A percentile compares a stretch with the other conserved stretches of the same genome.
These are phyloP conservation scores for Charina bottae DNA, from an alignment of 2,113 vertebrate species.

Conservation along the genomic window DNA sequence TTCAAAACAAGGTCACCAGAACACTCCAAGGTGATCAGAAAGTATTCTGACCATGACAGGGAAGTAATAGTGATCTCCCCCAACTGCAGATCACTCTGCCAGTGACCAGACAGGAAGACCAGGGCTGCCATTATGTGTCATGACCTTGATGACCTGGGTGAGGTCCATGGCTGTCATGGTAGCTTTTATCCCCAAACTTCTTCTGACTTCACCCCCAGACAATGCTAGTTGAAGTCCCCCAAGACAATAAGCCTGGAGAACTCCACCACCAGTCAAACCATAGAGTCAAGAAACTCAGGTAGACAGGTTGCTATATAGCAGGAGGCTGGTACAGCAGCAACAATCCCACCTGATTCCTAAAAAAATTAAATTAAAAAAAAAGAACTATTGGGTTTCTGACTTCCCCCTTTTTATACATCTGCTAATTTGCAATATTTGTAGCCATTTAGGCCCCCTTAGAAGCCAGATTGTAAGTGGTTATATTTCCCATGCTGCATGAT, in stretches of 20 bases:
- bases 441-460: not conserved
- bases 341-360: not conserved
- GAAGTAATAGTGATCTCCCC: not conserved
- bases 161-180: not conserved
- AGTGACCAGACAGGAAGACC: not conserved
- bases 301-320: not conserved
- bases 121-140: not conserved
- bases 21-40: not conserved
- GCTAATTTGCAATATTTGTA: not conserved
- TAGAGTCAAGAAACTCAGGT: not conserved
- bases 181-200: not conserved
- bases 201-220: not conserved
- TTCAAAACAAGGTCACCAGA: not conserved
- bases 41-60: not conserved
- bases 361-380: too few species aligned
- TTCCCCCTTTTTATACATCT: too few species aligned
- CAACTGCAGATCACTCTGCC: not conserved
- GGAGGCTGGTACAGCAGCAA: not conserved
- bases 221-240: not conserved
- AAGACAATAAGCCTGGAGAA: not conserved
- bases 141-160: not conserved
- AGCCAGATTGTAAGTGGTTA: not conserved
- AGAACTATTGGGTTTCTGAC: too few species aligned
- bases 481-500: too few species aligned
- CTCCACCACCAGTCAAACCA: not conserved